Evolutionary conservation across 2,888 invertebrate genomes (phyloP).

Genomic region (Phengaris alcon): DNA sequence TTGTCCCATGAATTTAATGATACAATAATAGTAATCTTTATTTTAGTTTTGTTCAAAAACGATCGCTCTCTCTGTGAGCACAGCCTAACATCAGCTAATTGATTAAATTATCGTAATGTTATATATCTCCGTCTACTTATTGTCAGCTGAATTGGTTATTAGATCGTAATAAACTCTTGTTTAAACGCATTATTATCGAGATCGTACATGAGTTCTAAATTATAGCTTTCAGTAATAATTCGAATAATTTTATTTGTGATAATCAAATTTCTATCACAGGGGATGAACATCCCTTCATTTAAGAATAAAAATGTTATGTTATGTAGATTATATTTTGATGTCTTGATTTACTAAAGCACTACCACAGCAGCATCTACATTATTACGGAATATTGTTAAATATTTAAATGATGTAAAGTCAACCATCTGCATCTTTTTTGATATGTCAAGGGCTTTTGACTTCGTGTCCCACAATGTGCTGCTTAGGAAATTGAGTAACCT

Average conservation of each 20-base stretch:
- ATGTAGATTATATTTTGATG: background rate
- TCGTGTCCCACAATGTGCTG: no score
- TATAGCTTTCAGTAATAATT: slow-evolving; percentile 69
- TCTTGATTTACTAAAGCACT: no score
- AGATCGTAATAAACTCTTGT: slow-evolving; percentile 62
- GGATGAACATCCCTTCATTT: background rate
- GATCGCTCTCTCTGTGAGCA: background rate
- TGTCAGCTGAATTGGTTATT: slow-evolving; percentile 63
- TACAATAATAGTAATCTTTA: no score
- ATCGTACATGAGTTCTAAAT: slow-evolving; percentile 51
- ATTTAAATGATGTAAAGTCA: no score
- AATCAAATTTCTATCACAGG: slow-evolving; percentile 45
- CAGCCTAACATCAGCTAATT: slow-evolving; percentile 43
- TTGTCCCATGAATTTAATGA: no score
- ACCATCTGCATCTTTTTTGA: no score
- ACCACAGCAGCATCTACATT: no score
- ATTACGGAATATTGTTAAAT: no score
- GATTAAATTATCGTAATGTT: slow-evolving; percentile 44
- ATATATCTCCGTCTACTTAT: slow-evolving; percentile 40
- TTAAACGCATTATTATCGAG: slow-evolving; percentile 63
- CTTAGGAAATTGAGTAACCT: no score
- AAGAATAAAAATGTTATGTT: slow-evolving; percentile 1
- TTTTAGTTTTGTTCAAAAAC: background rate
- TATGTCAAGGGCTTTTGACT: no score
- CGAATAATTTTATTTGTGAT: slow-evolving; percentile 66